These are phyloP conservation scores for Acronicta psi DNA, from an alignment of 2,888 invertebrate genomes.

Conservation along the genomic window DNA sequence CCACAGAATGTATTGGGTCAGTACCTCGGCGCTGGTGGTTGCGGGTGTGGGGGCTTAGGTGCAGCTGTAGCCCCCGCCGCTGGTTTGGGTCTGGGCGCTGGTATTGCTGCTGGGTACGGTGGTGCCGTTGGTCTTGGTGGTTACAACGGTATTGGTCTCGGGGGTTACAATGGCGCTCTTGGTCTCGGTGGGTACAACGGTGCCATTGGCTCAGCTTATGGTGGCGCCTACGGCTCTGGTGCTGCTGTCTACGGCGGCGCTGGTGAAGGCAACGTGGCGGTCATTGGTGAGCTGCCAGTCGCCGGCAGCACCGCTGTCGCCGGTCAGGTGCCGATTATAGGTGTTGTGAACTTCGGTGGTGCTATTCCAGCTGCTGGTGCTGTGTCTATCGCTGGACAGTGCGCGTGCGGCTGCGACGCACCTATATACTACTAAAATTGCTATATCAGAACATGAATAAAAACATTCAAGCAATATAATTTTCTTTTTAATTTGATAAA, in stretches of 20 bases:
- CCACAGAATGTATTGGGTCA: conserved; percentile 5
- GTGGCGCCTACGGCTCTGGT: background rate
- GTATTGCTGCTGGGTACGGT: conserved; percentile 10
- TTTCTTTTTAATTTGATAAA: no score
- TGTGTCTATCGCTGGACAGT: conserved; percentile 51
- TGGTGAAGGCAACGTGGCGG: conserved; percentile 33
- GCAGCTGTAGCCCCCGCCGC: no score
- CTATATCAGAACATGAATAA: background rate
- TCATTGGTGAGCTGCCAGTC: conserved; percentile 40
- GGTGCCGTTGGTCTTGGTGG: background rate
- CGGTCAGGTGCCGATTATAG: conserved; percentile 55
- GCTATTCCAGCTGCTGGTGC: conserved; percentile 55
- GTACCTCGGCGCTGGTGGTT: background rate
- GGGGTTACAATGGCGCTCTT: background rate
- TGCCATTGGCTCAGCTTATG: background rate
- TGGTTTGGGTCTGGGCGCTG: conserved; percentile 17
- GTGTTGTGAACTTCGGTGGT: conserved; percentile 55
- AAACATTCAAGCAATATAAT: background rate
- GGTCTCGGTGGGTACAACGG: background rate
- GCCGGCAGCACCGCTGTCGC: conserved; percentile 48
- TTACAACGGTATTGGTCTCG: background rate
- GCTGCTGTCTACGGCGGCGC: conserved; percentile 26
- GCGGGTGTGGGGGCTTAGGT: conserved; percentile 1
- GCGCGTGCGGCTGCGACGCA: conserved; percentile 44
- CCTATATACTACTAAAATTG: background rate